A percentile compares a stretch with the other conserved stretches of the same genome.
These are phyloP conservation scores for Halocynthia roretzi DNA, from an alignment of 23 tunicate species.

Conservation along the genomic window DNA sequence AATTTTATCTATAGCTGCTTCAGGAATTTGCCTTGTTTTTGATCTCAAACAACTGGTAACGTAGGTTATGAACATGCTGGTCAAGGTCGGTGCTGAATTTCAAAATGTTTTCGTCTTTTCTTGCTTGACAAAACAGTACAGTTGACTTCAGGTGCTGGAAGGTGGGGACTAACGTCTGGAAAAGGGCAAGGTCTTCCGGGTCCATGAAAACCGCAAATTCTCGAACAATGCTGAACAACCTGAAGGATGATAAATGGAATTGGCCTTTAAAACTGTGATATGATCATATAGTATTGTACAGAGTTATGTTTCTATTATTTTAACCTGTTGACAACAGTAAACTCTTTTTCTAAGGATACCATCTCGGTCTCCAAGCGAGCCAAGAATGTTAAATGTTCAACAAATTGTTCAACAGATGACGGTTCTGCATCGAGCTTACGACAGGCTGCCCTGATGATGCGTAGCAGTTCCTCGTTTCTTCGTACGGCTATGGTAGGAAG, in stretches of 20 bases:
- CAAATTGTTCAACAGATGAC: constrained; percentile 68
- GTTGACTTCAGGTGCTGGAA: constrained; percentile 90
- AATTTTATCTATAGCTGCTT: neutral
- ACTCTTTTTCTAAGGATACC: constrained; percentile 71
- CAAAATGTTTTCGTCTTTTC: constrained; percentile 78
- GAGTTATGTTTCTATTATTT: neutral
- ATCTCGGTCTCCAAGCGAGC: constrained; percentile 80
- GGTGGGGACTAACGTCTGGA: constrained; percentile 78
- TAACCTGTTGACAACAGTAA: constrained; percentile 60
- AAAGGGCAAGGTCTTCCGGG: constrained; percentile 77
- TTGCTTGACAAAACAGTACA: constrained; percentile 78
- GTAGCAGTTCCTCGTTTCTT: constrained; percentile 74
- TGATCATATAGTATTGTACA: neutral
- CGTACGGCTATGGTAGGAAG: constrained; percentile 77
- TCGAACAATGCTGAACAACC: constrained; percentile 75
- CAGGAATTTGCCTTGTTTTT: constrained; percentile 45
- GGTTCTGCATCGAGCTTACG: constrained; percentile 60
- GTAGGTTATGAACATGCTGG: constrained; percentile 46
- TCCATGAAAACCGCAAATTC: constrained; percentile 71
- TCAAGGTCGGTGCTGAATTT: constrained; percentile 81
- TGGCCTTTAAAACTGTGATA: neutral
- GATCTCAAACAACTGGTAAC: constrained; percentile 70
- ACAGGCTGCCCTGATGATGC: constrained; percentile 55
- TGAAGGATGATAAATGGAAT: constrained; percentile 5
- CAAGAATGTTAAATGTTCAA: constrained; percentile 81